Evolutionary conservation across 1,140 invertebrate genomes (phyloP), one percentile per base, ranked within the genome.

Genomic region (Caerostris extrusa): DNA sequence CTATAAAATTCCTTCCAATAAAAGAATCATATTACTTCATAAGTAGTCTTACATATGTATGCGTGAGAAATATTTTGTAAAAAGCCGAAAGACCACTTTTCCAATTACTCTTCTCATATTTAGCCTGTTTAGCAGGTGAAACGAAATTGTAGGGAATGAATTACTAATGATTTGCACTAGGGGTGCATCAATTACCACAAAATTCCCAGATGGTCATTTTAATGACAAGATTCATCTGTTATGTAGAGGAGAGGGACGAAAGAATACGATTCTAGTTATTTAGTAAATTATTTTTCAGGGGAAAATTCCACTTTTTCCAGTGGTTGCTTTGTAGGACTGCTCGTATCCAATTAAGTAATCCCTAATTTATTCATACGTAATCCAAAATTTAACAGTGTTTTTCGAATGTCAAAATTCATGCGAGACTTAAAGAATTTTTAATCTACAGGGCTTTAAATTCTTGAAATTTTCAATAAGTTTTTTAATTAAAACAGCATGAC

Each of bases 181-280:
- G 19, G 50, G 71, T 77, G 71, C 50, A 77, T 77, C 71, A 77
- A 77, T 77, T 77, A 77, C 34, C 8, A 50, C 71, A 77, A 53
- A 77, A 77, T 53, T 77, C 71, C 50, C 71, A 77, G 71, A 77
- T 77, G 71, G 71, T 77, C 71, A 77, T 77, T 77, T 77, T 77
- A 77, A 77, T 71, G 69, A 71, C 53, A 77, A 53, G 34, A 50
- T 77, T 77, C 34, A 50, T 77, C 71, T 77, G 34, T 77, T 77
- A 50, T 1, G 69, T 19, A 50, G 5, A 50, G 34, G 50, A 53
- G 71, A 77, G 71, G 34, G 71, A 10, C 12, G 34, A 34, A 34
- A 8, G 34, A 8, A n/a, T 71, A 77, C 34, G 71, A 77, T 53
- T 77, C 34, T 34, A 77, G 10, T 53, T 77, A 3, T 77, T 77